Evolutionary conservation across 2,888 invertebrate species (phyloP), one percentile per base, ranked within the genome.

Genomic region (Catocala sponsa): DNA sequence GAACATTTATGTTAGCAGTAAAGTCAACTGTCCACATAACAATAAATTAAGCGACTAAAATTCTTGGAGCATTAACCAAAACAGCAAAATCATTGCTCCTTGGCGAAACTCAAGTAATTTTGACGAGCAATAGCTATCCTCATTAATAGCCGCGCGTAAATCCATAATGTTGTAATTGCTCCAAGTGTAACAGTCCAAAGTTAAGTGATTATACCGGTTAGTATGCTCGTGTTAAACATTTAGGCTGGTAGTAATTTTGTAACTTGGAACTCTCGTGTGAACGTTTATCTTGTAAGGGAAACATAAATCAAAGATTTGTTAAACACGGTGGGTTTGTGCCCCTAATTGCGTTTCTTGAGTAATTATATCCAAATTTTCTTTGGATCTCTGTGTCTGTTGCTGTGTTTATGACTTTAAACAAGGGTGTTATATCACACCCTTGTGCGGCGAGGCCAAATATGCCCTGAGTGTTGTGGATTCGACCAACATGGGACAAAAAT

Each of bases 201-300:
- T 58, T 60, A 55, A 65, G 53, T 65, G 55, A 59, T 65, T 49
- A 46, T 56, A 57, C 48, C 57, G 46, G 48, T 55, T 33, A 51
- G 51, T 55, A 38, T 35, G 51, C 6, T 38, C 48, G 25, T 47
- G 55, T 60, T 60, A 60, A 55, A 47, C 61, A 51, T 61, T 61
- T 47, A 56, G 32, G 13, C 43, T 41, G 52, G 43, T 52, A n/a
- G 44, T 57, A 62, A 62, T 48, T 46, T 52, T 48, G 41, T 33
- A 32, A 55, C 15, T 55, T 32, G 35, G 13, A 47, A 43, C 35
- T 42, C 32, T 12, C 38, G 35, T 15, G 48, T 32, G 41, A 48
- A 53, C 56, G 38, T 62, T 62, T 57, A 32, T 56, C 47, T 62
- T 48, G 52, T 52, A 55, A 52, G 42, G 61, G 9, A 10, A 56